phyloP scores from a whole-genome alignment of 2,113 vertebrate species.

The Oreochromis niloticus region DNA sequence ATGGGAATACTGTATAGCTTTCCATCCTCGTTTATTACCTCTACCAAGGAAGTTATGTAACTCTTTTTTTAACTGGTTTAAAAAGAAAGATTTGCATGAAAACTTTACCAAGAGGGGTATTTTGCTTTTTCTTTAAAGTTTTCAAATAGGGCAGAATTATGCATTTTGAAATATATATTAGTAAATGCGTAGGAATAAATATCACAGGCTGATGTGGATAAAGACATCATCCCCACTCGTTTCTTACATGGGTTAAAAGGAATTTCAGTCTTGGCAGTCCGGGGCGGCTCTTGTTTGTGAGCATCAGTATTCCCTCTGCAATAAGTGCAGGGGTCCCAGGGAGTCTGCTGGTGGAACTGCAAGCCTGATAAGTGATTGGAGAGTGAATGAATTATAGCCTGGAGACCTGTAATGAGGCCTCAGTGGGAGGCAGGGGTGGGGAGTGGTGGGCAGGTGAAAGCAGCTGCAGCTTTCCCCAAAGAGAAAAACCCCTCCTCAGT shows the following conservation, averaged over 20 bases:
- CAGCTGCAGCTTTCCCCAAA: constrained; percentile 45
- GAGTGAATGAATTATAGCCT: constrained; percentile 59
- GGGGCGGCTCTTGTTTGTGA: neutral
- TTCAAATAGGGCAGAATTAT: neutral
- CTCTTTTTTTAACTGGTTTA: neutral
- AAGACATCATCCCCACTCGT: neutral
- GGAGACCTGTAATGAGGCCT: constrained; percentile 64
- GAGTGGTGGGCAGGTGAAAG: constrained; percentile 51
- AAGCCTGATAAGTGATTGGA: constrained; percentile 55
- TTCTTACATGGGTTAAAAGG: neutral
- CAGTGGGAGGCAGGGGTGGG: constrained; percentile 4
- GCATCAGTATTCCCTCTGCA: constrained; percentile 14
- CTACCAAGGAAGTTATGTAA: neutral
- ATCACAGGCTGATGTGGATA: neutral
- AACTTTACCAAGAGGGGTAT: neutral
- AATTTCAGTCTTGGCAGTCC: neutral
- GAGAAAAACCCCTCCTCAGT: neutral
- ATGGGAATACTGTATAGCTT: neutral
- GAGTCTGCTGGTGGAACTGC: constrained; percentile 13
- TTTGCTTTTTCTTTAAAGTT: neutral
- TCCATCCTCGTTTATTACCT: neutral
- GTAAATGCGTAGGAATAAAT: neutral
- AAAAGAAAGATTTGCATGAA: neutral
- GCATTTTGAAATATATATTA: neutral
- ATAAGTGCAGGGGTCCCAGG: neutral